Evolutionary conservation across 2,888 invertebrate species (phyloP).

Genomic region (Pasiphila rectangulata): DNA sequence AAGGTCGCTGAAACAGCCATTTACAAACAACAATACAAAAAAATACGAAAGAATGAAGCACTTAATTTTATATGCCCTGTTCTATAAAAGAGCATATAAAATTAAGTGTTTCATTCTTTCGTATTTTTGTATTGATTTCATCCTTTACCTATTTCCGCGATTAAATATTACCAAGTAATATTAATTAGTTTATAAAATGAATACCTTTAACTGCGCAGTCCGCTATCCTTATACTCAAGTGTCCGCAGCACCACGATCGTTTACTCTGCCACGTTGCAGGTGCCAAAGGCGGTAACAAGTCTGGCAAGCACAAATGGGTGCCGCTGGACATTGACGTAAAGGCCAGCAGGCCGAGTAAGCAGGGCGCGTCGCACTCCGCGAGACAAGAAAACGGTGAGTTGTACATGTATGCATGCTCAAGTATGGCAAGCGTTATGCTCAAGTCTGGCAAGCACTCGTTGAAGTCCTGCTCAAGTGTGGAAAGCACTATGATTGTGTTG

Average conservation of each 20-base stretch:
- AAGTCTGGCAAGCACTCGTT: no score
- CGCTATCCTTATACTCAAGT: no score
- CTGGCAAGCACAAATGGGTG: constrained; percentile 91
- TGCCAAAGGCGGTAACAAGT: constrained; percentile 61
- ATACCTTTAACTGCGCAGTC: not conserved
- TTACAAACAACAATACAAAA: no score
- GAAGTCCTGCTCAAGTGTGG: not conserved
- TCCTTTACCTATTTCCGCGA: no score
- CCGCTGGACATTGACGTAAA: constrained; percentile 93
- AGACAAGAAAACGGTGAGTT: constrained; percentile 61
- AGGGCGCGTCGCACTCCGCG: constrained; percentile 65
- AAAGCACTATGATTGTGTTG: not conserved
- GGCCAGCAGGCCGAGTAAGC: constrained; percentile 84
- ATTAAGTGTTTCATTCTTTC: no score
- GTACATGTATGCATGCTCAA: no score
- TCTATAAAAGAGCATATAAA: no score
- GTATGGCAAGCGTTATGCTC: not conserved
- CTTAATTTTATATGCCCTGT: no score
- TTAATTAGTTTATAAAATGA: not conserved
- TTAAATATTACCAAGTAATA: no score
- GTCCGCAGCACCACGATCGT: constrained; percentile 3
- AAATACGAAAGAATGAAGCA: no score
- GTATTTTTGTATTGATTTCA: no score
- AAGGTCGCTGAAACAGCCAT: no score
- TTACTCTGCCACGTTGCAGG: constrained; percentile 44